A percentile compares a stretch with the other conserved stretches of the same genome.
Conservation (phyloP, 2,797 vertebrate genomes). For the Masticophis lateralis region DNA sequence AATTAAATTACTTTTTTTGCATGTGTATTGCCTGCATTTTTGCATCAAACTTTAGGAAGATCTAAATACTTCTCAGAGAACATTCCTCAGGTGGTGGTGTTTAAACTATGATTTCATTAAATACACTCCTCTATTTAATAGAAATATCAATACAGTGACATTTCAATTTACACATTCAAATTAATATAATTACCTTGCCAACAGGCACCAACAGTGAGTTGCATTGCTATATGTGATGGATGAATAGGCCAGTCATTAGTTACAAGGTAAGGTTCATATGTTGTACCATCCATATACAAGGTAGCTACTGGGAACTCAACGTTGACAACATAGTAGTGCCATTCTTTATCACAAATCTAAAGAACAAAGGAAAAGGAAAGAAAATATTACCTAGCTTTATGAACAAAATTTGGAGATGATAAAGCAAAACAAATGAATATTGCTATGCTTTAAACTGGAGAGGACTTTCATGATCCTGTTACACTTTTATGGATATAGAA, state of each 20-base stretch:
- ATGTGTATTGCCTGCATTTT: neutral
- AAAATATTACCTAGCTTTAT: neutral
- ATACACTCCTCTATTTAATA: neutral
- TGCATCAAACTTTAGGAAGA: neutral
- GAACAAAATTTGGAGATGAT: neutral
- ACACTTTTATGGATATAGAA: neutral
- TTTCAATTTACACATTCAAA: neutral
- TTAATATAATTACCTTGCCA: slow-evolving; percentile 90
- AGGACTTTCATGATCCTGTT: neutral
- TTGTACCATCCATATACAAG: slow-evolving; percentile 91
- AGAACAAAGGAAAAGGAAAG: slow-evolving; percentile 51
- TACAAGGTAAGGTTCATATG: slow-evolving; percentile 94
- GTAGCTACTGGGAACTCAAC: slow-evolving; percentile 92
- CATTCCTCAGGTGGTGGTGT: neutral
- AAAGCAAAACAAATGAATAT: neutral
- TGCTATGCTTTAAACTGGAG: neutral
- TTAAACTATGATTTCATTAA: neutral
- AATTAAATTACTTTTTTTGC: neutral
- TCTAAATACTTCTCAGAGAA: neutral
- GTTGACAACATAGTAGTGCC: slow-evolving; percentile 97
- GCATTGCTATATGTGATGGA: slow-evolving; percentile 92
- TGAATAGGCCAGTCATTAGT: slow-evolving; percentile 99
- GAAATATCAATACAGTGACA: neutral
- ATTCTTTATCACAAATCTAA: slow-evolving; percentile 98
- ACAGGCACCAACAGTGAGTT: slow-evolving; percentile 94